Evolutionary conservation across 2,797 vertebrate genomes (phyloP).

Genomic region (Gymnoscopelus microlampas): DNA sequence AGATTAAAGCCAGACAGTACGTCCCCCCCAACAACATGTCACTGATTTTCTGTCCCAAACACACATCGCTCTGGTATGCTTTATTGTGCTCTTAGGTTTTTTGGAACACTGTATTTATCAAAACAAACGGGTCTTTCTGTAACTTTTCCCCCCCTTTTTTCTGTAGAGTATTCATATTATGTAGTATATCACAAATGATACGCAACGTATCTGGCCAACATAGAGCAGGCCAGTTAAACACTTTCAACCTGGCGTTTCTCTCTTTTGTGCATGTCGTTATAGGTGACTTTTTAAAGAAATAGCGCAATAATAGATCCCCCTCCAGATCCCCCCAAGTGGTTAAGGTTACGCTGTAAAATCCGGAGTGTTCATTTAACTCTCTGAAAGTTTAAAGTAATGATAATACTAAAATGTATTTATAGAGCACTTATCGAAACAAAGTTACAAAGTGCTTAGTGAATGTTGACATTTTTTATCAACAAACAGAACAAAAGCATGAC

Average conservation of each 20-base stretch:
- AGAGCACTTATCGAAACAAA: no score
- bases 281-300: no score
- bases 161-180: slow-evolving; percentile 15
- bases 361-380: no score
- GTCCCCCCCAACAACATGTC: slow-evolving; percentile 59
- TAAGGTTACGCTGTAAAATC: no score
- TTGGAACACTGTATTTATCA: slow-evolving; percentile 23
- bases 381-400: no score
- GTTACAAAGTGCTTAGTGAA: no score
- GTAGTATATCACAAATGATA: slow-evolving; percentile 47
- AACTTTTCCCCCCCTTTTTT: neutral
- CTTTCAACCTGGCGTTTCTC: no score
- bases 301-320: slow-evolving; percentile 6
- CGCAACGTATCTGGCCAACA: slow-evolving; percentile 11
- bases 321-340: no score
- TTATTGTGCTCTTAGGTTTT: slow-evolving; percentile 52
- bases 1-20: slow-evolving; percentile 73
- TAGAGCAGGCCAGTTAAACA: neutral
- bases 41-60: slow-evolving; percentile 63
- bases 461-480: no score
- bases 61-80: slow-evolving; percentile 59
- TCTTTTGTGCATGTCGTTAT: no score
- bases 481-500: no score
- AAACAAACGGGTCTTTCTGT: neutral
- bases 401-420: no score